Base-by-base conservation (phyloP, 2,888 invertebrate species). In the Cataglyphis rosenhaueri region DNA sequence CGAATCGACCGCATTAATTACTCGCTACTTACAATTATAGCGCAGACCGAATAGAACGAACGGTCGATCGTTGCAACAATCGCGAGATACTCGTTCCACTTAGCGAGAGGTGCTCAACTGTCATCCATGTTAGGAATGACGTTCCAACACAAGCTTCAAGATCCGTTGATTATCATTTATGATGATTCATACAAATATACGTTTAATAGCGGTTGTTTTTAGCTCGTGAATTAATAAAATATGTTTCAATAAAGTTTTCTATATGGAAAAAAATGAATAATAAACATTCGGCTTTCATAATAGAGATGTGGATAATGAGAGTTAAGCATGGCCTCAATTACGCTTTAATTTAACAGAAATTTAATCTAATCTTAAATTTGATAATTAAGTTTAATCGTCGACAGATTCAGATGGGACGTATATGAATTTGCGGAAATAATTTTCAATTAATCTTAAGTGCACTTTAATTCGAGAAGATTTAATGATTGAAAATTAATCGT, bases 1-100 rank as follows among this genome's bases (percentile, higher is more conserved):
- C 88, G 90, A 90, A 91, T 91, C 89, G 91, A 92, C 92, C 93
- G 90, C 92, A 93, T 93, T 93, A 93, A 93, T 93, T 93, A 93
- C 93, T 92, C 89, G 92, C 91, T 90, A 89, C 92, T 92, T 91
- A 91, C 90, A 88, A 91, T 91, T 91, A 79, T 79, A 89, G 89
- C 88, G 85, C 85, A 87, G 86, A 84, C 87, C 35, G 44, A 57
- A 59, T 86, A 79, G 84, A 83, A 44, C 41, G 32, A 78, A 70
- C 82, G 82, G 66, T 57, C 59, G 65, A 61, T 84, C 82, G 83
- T 57, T 82, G 81, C 82, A 84, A 85, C 84, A 83, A 84, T 85
- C 68, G 71, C 55, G 74, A 48, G 35, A 61, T 48, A 73, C 75
- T 82, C 73, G 79, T 64, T 52, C 61, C 62, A 81, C 74, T 81